A percentile compares a stretch with the other conserved stretches of the same genome.
phyloP scores from a whole-genome alignment of 2,888 invertebrate species.

The Piscicola geometra region DNA sequence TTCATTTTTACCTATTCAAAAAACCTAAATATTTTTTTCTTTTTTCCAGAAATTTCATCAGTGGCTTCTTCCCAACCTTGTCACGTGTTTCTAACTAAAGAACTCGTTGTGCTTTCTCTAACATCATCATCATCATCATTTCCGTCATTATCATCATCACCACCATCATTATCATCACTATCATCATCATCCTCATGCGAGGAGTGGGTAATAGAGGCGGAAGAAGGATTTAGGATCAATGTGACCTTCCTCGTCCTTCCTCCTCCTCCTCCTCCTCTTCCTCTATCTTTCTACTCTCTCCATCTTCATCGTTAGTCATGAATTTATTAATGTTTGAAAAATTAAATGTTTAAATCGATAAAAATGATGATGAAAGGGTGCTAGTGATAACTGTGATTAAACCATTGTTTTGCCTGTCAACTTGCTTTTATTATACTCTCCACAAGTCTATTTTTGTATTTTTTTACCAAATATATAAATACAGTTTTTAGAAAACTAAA shows the following conservation, averaged over 20 bases:
- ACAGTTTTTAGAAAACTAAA: no score
- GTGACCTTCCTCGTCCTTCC: not conserved
- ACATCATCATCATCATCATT: not conserved
- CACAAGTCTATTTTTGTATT: no score
- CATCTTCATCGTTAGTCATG: not conserved
- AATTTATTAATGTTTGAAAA: not conserved
- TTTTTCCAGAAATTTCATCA: not conserved
- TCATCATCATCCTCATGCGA: not conserved
- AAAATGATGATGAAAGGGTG: no score
- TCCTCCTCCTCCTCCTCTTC: not conserved
- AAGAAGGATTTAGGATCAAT: slow-evolving; percentile 4
- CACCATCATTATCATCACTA: not conserved
- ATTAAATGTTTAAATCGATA: no score
- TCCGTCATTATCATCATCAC: not conserved
- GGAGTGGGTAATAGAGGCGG: not conserved
- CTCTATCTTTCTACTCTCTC: no score
- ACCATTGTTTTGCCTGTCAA: no score
- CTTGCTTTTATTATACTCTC: no score
- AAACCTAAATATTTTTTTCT: not conserved
- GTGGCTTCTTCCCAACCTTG: not conserved
- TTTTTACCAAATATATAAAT: no score
- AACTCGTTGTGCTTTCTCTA: not conserved
- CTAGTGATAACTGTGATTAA: no score
- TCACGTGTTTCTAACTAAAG: not conserved
- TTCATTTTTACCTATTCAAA: no score